A percentile compares a stretch with the other conserved stretches of the same genome.
phyloP scores from a whole-genome alignment of 2,113 vertebrate genomes.

The Antigone vipio region DNA sequence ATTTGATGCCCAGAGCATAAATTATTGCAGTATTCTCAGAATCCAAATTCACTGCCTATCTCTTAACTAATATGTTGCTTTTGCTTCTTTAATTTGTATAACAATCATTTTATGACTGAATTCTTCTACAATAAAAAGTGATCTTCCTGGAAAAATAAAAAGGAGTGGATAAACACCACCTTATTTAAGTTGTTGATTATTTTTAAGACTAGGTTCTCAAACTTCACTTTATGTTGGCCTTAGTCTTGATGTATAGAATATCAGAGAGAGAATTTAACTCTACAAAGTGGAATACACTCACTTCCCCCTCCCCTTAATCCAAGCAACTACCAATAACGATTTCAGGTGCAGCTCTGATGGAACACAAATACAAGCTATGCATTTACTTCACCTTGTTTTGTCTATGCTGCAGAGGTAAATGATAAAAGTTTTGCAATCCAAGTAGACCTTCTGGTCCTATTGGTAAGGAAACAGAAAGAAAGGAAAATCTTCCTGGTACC shows the following conservation, averaged over 20 bases:
- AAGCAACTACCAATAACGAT: neutral
- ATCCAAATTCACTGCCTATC: neutral
- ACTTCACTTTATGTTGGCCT: neutral
- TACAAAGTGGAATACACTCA: neutral
- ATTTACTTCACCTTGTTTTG: neutral
- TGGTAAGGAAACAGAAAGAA: fast-evolving
- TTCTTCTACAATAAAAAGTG: neutral
- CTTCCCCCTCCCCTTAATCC: neutral
- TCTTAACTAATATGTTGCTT: neutral
- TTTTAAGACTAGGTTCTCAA: neutral
- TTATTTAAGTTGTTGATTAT: neutral
- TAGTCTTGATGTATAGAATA: neutral
- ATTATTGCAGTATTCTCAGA: neutral
- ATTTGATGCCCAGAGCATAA: neutral
- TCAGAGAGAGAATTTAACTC: neutral
- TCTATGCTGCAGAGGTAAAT: fast-evolving
- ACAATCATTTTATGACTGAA: neutral
- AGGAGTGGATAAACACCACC: neutral
- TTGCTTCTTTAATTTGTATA: neutral
- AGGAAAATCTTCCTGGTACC: neutral
- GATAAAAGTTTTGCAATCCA: neutral
- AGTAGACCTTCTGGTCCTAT: neutral
- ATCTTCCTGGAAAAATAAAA: neutral
- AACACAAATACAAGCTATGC: neutral
- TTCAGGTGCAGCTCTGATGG: neutral